phyloP scores from a whole-genome alignment of 2,888 invertebrate species.

The Drosophila picticornis region DNA sequence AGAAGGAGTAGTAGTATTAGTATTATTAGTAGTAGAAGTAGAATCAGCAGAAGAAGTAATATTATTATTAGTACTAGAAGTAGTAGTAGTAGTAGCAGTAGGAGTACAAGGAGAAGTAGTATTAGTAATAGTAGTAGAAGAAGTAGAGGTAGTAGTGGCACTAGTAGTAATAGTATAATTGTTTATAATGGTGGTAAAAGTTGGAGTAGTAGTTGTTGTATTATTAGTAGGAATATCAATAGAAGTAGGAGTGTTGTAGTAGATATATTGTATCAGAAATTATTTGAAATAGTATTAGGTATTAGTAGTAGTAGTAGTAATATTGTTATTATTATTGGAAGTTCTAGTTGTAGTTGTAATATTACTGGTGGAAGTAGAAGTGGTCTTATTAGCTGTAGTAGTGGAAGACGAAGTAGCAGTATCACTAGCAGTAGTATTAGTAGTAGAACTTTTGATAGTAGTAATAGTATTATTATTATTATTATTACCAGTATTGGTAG shows the following conservation, averaged over 20 bases:
- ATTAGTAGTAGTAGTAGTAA: background rate
- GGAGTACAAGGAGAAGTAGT: no score
- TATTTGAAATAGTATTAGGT: no score
- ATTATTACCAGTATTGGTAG: no score
- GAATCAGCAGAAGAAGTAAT: no score
- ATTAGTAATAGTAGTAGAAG: background rate
- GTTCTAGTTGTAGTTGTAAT: no score
- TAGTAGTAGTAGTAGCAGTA: background rate
- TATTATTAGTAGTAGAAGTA: no score
- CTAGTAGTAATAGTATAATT: no score
- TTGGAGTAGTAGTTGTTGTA: background rate
- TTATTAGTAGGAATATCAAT: background rate
- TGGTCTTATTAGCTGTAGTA: background rate
- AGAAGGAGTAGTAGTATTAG: background rate
- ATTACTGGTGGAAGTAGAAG: background rate
- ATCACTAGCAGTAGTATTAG: background rate
- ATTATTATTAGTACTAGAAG: no score
- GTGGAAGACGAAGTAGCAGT: background rate
- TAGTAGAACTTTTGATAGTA: background rate
- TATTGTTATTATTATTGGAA: background rate
- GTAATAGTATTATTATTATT: no score
- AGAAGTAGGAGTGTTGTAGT: background rate
- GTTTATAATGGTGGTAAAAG: background rate
- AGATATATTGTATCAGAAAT: background rate
- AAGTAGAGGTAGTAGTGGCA: no score